Conservation (phyloP, 2,113 vertebrate species). For the Callospermophilus lateralis region DNA sequence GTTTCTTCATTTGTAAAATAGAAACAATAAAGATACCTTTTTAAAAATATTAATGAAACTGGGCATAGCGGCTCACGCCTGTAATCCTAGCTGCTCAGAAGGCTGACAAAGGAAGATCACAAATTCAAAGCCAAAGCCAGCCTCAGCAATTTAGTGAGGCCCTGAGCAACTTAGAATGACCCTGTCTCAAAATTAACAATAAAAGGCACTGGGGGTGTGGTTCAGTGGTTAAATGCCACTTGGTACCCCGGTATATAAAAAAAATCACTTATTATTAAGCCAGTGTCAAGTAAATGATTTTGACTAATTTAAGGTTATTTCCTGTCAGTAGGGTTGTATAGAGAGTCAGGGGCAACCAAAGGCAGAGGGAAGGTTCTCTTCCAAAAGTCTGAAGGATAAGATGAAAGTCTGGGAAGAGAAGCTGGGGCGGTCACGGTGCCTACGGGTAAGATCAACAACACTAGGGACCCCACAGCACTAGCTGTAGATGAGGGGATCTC, state of each 20-base stretch:
- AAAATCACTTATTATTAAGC: neutral
- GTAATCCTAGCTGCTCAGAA: too few relatives aligned
- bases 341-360: neutral
- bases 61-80: too few relatives aligned
- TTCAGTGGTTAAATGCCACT: too few relatives aligned
- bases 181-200: too few relatives aligned
- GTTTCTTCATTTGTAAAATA: neutral
- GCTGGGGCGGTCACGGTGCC: too few relatives aligned
- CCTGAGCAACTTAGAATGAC: too few relatives aligned
- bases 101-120: too few relatives aligned
- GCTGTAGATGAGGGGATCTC: neutral
- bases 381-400: neutral
- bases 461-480: accelerated
- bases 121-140: too few relatives aligned
- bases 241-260: too few relatives aligned
- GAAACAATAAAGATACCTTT: neutral
- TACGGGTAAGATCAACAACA: neutral
- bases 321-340: neutral
- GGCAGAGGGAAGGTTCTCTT: neutral
- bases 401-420: neutral
- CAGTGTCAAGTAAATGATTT: neutral
- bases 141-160: too few relatives aligned
- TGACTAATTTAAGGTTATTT: neutral
- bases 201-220: too few relatives aligned
- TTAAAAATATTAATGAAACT: neutral